Conservation (phyloP, 2,888 invertebrate species). For the Drosophila formosana region DNA sequence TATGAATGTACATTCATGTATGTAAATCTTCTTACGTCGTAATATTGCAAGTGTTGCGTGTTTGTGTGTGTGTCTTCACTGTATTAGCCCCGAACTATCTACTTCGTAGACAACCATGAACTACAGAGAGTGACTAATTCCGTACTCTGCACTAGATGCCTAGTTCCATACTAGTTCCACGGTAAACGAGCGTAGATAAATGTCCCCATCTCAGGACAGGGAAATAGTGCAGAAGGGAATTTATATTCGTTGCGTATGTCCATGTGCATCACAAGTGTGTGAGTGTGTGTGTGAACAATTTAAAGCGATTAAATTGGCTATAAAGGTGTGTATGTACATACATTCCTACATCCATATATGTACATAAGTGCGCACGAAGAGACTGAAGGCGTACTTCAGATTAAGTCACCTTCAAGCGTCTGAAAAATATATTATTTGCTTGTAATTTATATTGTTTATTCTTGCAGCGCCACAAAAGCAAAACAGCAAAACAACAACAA, state of each 20-base stretch:
- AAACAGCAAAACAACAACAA: constrained; percentile 1
- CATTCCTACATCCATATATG: constrained; percentile 9
- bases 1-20: constrained; percentile 3
- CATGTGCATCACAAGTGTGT: constrained; percentile 3
- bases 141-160: too few relatives aligned
- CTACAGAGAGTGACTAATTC: too few relatives aligned
- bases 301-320: neutral
- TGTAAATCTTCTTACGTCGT: neutral
- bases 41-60: neutral
- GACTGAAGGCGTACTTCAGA: constrained; percentile 15
- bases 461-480: constrained; percentile 9
- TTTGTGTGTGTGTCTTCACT: neutral
- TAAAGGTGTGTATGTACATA: constrained; percentile 3
- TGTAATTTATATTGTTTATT: constrained; percentile 22
- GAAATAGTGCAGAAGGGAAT: neutral
- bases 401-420: constrained; percentile 17
- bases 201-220: neutral
- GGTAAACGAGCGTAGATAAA: too few relatives aligned
- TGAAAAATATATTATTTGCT: constrained; percentile 9
- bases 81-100: too few relatives aligned
- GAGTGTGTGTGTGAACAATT: constrained; percentile 4
- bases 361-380: neutral
- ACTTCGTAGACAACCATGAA: too few relatives aligned
- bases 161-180: too few relatives aligned
- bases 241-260: neutral